Conservation (phyloP, 2,888 invertebrate genomes). For the Laothoe populi region DNA sequence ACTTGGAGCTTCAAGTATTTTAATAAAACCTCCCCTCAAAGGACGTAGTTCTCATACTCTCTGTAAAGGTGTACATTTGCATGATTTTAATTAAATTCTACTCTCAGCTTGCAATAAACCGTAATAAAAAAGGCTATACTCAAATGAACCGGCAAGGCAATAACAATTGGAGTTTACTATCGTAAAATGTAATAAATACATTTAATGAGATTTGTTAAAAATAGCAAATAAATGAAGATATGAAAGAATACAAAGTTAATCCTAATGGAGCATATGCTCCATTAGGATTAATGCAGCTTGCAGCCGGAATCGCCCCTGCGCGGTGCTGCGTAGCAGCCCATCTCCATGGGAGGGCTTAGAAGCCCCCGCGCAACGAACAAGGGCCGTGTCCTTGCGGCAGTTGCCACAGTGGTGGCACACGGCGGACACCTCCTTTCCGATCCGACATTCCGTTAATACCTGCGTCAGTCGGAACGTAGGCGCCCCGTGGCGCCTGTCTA, state of each 20-base stretch:
- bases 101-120: constrained; percentile 36
- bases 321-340: too few relatives aligned
- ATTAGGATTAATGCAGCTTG: too few relatives aligned
- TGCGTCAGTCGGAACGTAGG: too few relatives aligned
- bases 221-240: neutral
- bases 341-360: too few relatives aligned
- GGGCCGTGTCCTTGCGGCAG: too few relatives aligned
- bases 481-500: too few relatives aligned
- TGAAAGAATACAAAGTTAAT: neutral
- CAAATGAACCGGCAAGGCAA: constrained; percentile 19
- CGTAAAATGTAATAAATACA: neutral
- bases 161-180: constrained; percentile 14
- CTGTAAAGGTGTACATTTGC: constrained; percentile 61
- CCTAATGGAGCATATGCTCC: neutral
- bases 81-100: constrained; percentile 67
- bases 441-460: too few relatives aligned
- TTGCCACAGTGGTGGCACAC: too few relatives aligned
- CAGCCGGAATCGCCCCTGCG: too few relatives aligned
- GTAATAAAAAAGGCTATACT: constrained; percentile 36
- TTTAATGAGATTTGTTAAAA: constrained; percentile 4
- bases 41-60: constrained; percentile 41
- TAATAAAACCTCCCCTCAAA: constrained; percentile 54
- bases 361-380: too few relatives aligned
- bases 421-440: too few relatives aligned
- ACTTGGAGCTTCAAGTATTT: constrained; percentile 51